Base-by-base conservation (phyloP, 2,888 invertebrate genomes). In the Idaea dimidiata region DNA sequence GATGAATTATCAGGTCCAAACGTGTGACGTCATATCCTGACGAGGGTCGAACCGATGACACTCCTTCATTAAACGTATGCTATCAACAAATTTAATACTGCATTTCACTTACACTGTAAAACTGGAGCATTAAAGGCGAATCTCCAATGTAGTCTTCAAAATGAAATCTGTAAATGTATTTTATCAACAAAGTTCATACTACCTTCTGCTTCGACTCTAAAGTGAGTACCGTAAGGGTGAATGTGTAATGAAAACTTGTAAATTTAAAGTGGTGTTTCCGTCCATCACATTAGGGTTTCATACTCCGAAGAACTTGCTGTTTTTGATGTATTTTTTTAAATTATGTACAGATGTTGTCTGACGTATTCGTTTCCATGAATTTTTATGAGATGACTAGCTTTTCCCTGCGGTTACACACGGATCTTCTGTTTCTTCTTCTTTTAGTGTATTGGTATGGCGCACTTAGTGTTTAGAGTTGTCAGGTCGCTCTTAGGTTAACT, bases 1-100 rank as follows among this genome's bases (percentile, higher is more conserved):
- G 67, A 67, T 68, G 64, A 71, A 68, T 63, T 61, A 60, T 63
- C 64, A 57, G 62, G 56, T 62, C 63, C 60, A 67, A 67, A 66
- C 68, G 60, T 32, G 59, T 62, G 67, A 66, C 66, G 65, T 57
- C 62, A 60, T 63, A 53, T 24, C 33, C 33, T 66, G 67, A 71
- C 62, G 63, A 65, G 70, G 70, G 68, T 68, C n/a, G 53, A 58
- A 18, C 60, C 61, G 65, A 67, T 55, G 66, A 67, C 62, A 62
- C 60, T 33, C 59, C 56, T 62, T 70, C 63, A 70, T 70, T 69
- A 69, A 43, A 66, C 58, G 57, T 59, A 60, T 63, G 58, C 58
- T 62, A 64, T 58, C 58, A 16, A 59, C 66, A 60, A 64, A 53
- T 54, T 33, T 57, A 59, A 17, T 17, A 17, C 10, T 56, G 18